Conservation (phyloP, 2,888 invertebrate genomes). For the Anorthoa munda region DNA sequence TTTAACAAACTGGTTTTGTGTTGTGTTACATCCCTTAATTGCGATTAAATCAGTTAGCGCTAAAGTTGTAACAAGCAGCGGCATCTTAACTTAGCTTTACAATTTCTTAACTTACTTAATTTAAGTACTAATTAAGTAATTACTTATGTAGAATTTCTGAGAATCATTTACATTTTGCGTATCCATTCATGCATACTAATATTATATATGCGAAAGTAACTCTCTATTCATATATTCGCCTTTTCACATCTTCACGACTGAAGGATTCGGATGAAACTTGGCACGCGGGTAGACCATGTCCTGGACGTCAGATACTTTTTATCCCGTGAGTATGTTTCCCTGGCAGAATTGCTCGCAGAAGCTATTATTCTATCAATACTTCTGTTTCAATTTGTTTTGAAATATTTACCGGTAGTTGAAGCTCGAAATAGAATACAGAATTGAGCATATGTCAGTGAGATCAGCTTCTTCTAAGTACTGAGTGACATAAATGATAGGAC, state of each 20-base stretch:
- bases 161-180: constrained; percentile 2
- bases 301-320: too few relatives aligned
- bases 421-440: constrained; percentile 1
- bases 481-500: not conserved
- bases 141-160: not conserved
- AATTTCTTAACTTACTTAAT: not conserved
- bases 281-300: too few relatives aligned
- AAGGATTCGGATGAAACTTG: too few relatives aligned
- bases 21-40: constrained; percentile 23
- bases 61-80: constrained; percentile 23
- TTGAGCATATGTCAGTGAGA: not conserved
- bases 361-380: too few relatives aligned
- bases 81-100: constrained; percentile 11
- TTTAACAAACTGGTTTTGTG: constrained; percentile 21
- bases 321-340: too few relatives aligned
- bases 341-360: too few relatives aligned
- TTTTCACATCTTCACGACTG: too few relatives aligned
- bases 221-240: too few relatives aligned
- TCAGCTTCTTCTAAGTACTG: not conserved
- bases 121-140: not conserved
- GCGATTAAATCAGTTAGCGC: constrained; percentile 23
- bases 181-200: too few relatives aligned
- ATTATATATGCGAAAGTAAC: too few relatives aligned
- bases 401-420: too few relatives aligned
- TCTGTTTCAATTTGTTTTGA: too few relatives aligned